Conservation (phyloP, 2,113 vertebrate genomes). For the Myiopsitta monachus region DNA sequence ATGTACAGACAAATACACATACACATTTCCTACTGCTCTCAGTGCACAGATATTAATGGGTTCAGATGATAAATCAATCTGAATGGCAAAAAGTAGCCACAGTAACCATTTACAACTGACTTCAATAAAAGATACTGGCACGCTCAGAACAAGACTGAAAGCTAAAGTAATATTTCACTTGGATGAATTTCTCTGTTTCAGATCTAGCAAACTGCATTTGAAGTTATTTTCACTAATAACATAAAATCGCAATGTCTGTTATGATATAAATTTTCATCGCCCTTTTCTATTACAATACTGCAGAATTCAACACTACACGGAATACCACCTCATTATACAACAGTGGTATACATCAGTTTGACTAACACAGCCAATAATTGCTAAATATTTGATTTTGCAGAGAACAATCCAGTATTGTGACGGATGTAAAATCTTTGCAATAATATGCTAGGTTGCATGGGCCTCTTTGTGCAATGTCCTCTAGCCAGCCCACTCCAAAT, state of each 20-base stretch:
- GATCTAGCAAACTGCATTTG: not conserved
- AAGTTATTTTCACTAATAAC: conserved; percentile 23
- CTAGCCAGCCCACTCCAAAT: not conserved
- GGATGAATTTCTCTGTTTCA: not conserved
- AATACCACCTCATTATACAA: not conserved
- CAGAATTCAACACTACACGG: not conserved
- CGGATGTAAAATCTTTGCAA: not conserved
- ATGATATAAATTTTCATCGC: not conserved
- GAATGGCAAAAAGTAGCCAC: not conserved
- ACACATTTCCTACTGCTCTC: not conserved
- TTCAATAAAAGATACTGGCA: not conserved
- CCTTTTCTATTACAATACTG: not conserved
- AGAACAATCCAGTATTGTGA: not conserved
- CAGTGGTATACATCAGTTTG: not conserved
- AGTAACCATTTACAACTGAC: not conserved
- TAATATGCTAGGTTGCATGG: accelerated
- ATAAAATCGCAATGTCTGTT: conserved; percentile 2
- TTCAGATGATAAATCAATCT: not conserved
- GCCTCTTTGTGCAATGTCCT: not conserved
- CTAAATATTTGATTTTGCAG: conserved; percentile 13
- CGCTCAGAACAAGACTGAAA: not conserved
- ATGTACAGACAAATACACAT: not conserved
- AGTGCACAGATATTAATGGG: not conserved
- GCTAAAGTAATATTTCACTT: not conserved
- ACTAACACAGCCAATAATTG: not conserved